A percentile compares a stretch with the other conserved stretches of the same genome.
phyloP scores from a whole-genome alignment of 2,888 invertebrate genomes.

The Limenitis camilla region DNA sequence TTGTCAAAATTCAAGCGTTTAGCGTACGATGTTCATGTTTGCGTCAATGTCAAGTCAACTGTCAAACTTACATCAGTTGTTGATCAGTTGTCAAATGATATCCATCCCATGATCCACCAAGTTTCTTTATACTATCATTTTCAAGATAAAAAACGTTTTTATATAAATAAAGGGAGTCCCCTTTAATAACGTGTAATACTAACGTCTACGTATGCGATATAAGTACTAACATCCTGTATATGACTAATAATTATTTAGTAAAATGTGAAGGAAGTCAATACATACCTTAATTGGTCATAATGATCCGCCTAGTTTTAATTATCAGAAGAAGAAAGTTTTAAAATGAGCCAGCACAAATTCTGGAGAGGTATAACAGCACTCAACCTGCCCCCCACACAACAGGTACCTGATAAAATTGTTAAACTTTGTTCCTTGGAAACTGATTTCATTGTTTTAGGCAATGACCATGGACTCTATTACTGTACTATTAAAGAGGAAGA shows the following conservation, averaged over 20 bases:
- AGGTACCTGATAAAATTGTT: slow-evolving; percentile 64
- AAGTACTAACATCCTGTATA: too few species aligned
- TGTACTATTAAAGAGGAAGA: slow-evolving; percentile 55
- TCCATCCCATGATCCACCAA: not conserved
- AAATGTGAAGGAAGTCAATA: slow-evolving; percentile 3
- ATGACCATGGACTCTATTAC: slow-evolving; percentile 63
- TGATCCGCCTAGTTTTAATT: slow-evolving; percentile 24
- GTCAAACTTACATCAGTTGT: not conserved
- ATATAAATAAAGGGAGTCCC: too few species aligned
- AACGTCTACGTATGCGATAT: not conserved
- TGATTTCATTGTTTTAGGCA: slow-evolving; percentile 61
- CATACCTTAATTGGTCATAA: slow-evolving; percentile 15
- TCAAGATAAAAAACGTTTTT: too few species aligned
- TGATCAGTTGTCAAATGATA: slow-evolving; percentile 16
- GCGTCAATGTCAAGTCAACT: not conserved
- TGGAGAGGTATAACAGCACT: slow-evolving; percentile 62
- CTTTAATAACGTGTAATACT: too few species aligned
- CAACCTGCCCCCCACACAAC: slow-evolving; percentile 46
- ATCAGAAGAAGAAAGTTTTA: slow-evolving; percentile 38
- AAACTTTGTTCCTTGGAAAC: slow-evolving; percentile 56
- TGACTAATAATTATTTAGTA: not conserved
- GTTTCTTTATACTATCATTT: too few species aligned
- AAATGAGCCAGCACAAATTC: slow-evolving; percentile 70
- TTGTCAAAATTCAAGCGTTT: too few species aligned
- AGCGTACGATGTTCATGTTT: too few species aligned